Evolutionary conservation across 2,888 invertebrate species (phyloP), one percentile per base, ranked within the genome.

Genomic region (Cataglyphis rosenhaueri): DNA sequence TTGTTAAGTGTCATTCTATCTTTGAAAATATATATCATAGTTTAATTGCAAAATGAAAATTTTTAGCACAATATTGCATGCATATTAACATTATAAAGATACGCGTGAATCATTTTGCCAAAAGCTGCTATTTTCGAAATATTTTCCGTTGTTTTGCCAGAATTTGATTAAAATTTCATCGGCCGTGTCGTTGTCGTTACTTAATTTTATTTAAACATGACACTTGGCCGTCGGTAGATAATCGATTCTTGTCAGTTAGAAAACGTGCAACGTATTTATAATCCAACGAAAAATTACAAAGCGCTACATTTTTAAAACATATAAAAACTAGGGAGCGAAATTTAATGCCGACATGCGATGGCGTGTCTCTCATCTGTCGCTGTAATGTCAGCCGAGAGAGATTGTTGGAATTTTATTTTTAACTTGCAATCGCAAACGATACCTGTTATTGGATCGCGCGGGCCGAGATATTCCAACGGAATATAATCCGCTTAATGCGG

Each of bases 401-500:
- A 66, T 79, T 1, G 78, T 59, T 70, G 21, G 44, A 3, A 70
- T 70, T 79, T 59, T 70, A 70, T 70, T 79, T 79, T 64, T 70
- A 70, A 79, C 44, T 59, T 44, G 78, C 44, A 70, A 9, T 68
- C n/a, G 38, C 76, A 55, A 66, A 44, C n/a, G 75, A 65, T 66
- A 55, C 21, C 57, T 55, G 68, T 57, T 78, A 78, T 68, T 57
- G 78, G 15, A 68, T 78, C 57, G 41, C 41, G 21, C 57, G 15
- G 21, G 25, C 18, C 68, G 68, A 78, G 68, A 70, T 44, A 79
- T 79, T 79, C 35, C 35, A 62, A 57, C 25, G 57, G 32, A 76
- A 65, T 57, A 44, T 76, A 82, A 82, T 82, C 65, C 59, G 76
- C 66, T 76, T 76, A 76, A 76, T 61, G 66, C 59, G 21, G 76